A percentile compares a stretch with the other conserved stretches of the same genome.
phyloP scores from a whole-genome alignment of 2,888 invertebrate species.

The Cheilosia scutellata region DNA sequence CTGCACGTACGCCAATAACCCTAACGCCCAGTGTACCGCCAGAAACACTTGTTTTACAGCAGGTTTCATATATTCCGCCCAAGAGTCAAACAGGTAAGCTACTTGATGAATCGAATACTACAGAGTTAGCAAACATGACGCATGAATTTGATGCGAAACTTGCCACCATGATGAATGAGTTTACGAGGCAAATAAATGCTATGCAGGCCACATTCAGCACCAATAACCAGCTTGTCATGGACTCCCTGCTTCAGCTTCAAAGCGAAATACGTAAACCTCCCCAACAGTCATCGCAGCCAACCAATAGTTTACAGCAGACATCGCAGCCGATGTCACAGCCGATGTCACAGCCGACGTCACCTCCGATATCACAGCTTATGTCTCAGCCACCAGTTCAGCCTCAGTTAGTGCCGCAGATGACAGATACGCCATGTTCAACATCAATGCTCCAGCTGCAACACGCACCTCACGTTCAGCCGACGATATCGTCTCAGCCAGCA shows the following conservation, averaged over 20 bases:
- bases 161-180: neutral
- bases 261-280: neutral
- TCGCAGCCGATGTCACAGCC: too few species aligned
- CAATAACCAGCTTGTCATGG: too few species aligned
- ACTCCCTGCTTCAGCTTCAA: neutral
- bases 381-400: neutral
- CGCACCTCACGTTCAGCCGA: neutral
- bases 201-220: neutral
- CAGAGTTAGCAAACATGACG: neutral
- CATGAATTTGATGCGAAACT: neutral
- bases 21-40: neutral
- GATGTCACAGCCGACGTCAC: too few species aligned
- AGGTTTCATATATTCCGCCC: too few species aligned
- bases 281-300: neutral
- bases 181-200: neutral
- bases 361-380: too few species aligned
- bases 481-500: neutral
- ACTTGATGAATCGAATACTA: too few species aligned
- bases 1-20: neutral
- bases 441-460: neutral
- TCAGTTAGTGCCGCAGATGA: neutral
- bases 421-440: neutral
- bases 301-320: too few species aligned
- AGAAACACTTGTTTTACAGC: too few species aligned
- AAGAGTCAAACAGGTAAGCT: too few species aligned